Conservation (phyloP, 1,140 invertebrate species). For the Aleiodes sp. region DNA sequence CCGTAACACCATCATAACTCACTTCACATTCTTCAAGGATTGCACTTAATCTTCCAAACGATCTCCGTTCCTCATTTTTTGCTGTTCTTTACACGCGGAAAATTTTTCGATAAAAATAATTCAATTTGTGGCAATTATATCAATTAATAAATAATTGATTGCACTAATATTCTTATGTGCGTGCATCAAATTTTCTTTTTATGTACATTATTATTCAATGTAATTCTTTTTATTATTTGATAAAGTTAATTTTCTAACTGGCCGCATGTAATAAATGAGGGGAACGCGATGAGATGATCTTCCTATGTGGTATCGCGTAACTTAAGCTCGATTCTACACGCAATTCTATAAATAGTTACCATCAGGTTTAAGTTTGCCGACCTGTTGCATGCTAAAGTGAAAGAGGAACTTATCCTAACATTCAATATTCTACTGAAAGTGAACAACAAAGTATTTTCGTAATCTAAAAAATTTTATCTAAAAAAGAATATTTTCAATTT, state of each 20-base stretch:
- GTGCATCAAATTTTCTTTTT: constrained; percentile 1
- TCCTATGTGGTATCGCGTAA: constrained; percentile 43
- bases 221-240: constrained; percentile 7
- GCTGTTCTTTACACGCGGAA: too few relatives aligned
- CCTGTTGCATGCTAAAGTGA: constrained; percentile 54
- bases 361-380: constrained; percentile 47
- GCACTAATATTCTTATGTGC: background rate
- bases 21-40: background rate
- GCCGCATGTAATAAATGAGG: constrained; percentile 15
- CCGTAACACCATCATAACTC: background rate
- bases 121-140: background rate
- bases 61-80: too few relatives aligned
- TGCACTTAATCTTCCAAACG: too few relatives aligned
- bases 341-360: constrained; percentile 59
- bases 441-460: too few relatives aligned
- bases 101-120: background rate
- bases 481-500: too few relatives aligned
- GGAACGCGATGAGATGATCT: constrained; percentile 15
- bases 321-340: constrained; percentile 48
- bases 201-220: background rate
- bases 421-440: background rate
- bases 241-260: too few relatives aligned
- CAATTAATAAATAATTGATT: background rate
- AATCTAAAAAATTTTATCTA: too few relatives aligned
- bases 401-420: background rate